Evolutionary conservation across 2,113 vertebrate species (phyloP), one percentile per base, ranked within the genome.

Genomic region (Dicerorhinus sumatrensis): DNA sequence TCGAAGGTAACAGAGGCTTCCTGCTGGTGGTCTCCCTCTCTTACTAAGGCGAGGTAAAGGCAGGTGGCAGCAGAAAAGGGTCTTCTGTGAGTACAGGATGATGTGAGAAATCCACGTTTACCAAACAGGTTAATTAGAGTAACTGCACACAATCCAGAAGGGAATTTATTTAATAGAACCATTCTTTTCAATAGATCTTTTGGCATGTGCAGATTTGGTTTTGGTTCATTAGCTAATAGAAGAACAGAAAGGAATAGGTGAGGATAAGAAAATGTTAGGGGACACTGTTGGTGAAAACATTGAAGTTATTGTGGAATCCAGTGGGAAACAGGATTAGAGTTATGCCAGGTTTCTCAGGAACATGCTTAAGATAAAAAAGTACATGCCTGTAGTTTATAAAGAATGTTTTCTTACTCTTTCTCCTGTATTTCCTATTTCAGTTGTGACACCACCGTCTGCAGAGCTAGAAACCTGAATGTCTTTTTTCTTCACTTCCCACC

Each of bases 1-100:
- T 99, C 99, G 31, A 99, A 99, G 99, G 99, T 99, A 98, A 99
- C 98, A 99, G 13, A n/a, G 7, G 62, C 3, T 13, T 83, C 29
- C 36, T 70, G 14, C 29, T 12, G 23, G 33, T 18, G 14, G 58
- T 25, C 39, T 77, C 6, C 3, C 21, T 16, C 31, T 65, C 39
- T 54, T 46, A 51, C 42, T 39, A 17, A 33, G 23, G 76, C 13
- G 77, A 31, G 21, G 21, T 25, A 6, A 72, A 54, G 63, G 67
- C 60, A 39, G 46, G 48, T 56, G 56, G 36, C 48, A 54, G 62
- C 51, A 76, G 29, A 63, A 81, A 36, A 82, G 67, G 46, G 36
- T 80, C 65, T 33, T 56, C 69, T 63, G 56, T 36, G 48, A 88
- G 14, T 48, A 39, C 51, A 89, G 76, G 18, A 31, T 1, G 20